Evolutionary conservation across 2,888 invertebrate species (phyloP).

Genomic region (Zaprionus bogoriensis): DNA sequence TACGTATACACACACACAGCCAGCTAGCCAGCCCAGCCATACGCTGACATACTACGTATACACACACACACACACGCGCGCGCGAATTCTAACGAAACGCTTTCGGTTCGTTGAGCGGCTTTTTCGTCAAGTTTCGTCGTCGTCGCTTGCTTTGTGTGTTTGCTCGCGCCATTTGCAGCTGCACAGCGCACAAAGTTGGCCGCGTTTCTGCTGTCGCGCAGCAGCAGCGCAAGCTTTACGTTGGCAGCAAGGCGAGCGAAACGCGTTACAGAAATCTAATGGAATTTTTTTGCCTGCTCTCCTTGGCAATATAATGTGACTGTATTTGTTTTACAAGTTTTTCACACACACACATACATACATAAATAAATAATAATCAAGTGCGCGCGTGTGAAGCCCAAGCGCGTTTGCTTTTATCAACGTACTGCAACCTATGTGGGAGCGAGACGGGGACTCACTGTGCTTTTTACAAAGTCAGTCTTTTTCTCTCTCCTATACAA

Average conservation of each 20-base stretch:
- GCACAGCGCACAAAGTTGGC: slow-evolving; percentile 76
- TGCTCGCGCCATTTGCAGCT: slow-evolving; percentile 78
- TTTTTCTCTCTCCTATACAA: slow-evolving; percentile 84
- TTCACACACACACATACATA: background rate
- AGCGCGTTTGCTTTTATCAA: slow-evolving; percentile 43
- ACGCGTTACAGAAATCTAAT: slow-evolving; percentile 64
- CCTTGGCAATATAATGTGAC: no score
- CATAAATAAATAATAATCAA: background rate
- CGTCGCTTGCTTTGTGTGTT: slow-evolving; percentile 60
- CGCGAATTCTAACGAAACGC: slow-evolving; percentile 67
- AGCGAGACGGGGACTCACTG: slow-evolving; percentile 84
- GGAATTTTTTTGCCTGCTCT: slow-evolving; percentile 66
- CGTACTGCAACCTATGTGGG: slow-evolving; percentile 83
- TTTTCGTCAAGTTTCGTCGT: slow-evolving; percentile 44
- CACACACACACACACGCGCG: slow-evolving; percentile 20
- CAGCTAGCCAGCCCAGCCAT: no score
- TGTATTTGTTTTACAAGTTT: slow-evolving; percentile 58
- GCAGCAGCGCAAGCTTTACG: slow-evolving; percentile 18
- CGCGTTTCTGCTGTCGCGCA: slow-evolving; percentile 55
- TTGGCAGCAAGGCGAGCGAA: background rate
- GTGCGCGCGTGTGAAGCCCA: background rate
- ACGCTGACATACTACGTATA: no score
- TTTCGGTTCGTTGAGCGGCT: slow-evolving; percentile 16
- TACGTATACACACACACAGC: slow-evolving; percentile 13
- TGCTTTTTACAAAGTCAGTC: slow-evolving; percentile 82